phyloP scores from a whole-genome alignment of 1,140 invertebrate genomes.

The Listronotus oregonensis region DNA sequence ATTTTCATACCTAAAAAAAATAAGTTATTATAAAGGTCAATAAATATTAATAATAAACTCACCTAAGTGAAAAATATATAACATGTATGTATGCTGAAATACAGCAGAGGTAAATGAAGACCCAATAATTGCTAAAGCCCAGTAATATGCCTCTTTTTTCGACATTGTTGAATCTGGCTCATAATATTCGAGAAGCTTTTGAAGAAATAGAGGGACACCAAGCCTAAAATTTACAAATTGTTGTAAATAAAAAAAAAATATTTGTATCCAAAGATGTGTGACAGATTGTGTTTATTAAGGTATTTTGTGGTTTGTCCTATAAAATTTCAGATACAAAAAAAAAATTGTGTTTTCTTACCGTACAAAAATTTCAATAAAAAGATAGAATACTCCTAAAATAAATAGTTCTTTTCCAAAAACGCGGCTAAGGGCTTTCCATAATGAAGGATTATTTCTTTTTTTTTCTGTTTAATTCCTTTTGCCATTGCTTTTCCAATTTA shows the following conservation, averaged over 20 bases:
- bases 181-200: constrained; percentile 31
- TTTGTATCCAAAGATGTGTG: background rate
- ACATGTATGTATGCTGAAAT: constrained; percentile 71
- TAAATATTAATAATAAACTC: too few relatives aligned
- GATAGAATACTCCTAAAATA: constrained; percentile 52
- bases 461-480: constrained; percentile 50
- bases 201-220: constrained; percentile 27
- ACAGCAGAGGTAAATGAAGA: constrained; percentile 72
- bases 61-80: constrained; percentile 64
- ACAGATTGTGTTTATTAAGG: too few relatives aligned
- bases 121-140: constrained; percentile 69
- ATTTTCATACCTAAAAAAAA: constrained; percentile 55
- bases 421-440: constrained; percentile 49
- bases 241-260: constrained; percentile 42
- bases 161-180: constrained; percentile 15
- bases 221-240: constrained; percentile 34
- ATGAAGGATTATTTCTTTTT: constrained; percentile 48
- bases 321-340: too few relatives aligned
- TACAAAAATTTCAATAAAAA: background rate
- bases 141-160: constrained; percentile 65
- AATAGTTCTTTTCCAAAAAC: constrained; percentile 54
- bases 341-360: background rate
- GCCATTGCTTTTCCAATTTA: constrained; percentile 61
- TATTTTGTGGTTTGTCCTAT: too few relatives aligned
- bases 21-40: too few relatives aligned